These are phyloP conservation scores for Aphyosemion australe DNA, from an alignment of 2,113 vertebrate genomes.

Conservation along the genomic window DNA sequence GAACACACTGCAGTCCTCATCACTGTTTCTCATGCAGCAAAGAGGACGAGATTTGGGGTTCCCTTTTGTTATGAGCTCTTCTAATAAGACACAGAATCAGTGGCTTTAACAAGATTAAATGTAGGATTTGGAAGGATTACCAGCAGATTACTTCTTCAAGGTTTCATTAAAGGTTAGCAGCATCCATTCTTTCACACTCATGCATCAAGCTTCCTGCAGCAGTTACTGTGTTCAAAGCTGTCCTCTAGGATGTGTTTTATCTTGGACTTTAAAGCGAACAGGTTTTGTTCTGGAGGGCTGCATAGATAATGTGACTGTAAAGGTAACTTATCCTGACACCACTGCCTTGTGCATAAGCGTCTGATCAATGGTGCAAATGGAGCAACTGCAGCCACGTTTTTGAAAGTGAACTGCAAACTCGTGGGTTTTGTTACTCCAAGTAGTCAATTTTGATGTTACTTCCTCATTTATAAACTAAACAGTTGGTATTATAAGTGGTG, in stretches of 20 bases:
- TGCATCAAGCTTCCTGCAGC: conserved; percentile 8
- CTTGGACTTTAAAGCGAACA: neutral
- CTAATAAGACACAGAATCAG: conserved; percentile 42
- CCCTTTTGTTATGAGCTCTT: conserved; percentile 28
- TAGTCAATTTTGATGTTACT: too few relatives aligned
- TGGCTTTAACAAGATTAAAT: conserved; percentile 60
- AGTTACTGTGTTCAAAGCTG: neutral
- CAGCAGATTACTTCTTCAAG: conserved; percentile 46
- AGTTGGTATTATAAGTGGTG: too few relatives aligned
- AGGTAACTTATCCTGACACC: conserved; percentile 7
- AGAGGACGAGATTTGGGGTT: conserved; percentile 8
- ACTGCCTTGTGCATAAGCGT: neutral
- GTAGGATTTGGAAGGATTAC: conserved; percentile 61
- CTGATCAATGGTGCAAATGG: too few relatives aligned
- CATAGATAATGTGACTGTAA: neutral
- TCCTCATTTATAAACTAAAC: too few relatives aligned
- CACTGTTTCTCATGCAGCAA: conserved; percentile 7
- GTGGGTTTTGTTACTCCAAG: too few relatives aligned
- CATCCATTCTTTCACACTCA: neutral
- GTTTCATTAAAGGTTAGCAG: conserved; percentile 49
- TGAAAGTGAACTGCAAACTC: too few relatives aligned
- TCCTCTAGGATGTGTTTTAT: conserved; percentile 5
- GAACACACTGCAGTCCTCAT: conserved; percentile 3
- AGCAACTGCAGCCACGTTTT: too few relatives aligned
- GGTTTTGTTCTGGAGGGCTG: neutral